Base-by-base conservation (phyloP, 2,797 vertebrate species). In the Nothura maculosa region DNA sequence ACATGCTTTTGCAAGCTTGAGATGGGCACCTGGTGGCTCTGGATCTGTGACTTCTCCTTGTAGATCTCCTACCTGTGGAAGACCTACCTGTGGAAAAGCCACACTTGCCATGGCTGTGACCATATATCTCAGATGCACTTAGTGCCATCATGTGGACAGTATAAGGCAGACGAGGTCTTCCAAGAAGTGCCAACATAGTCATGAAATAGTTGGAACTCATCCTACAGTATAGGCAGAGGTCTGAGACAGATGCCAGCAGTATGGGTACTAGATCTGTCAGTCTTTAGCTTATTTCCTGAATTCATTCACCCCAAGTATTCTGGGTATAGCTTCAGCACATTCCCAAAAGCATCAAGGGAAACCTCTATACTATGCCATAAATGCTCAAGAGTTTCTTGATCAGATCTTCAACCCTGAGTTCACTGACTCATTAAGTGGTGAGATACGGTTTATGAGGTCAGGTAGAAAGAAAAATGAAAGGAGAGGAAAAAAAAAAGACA, bases 71-170 rank as follows among this genome's bases (percentile, higher is more conserved):
- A n/a, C n/a, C n/a, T n/a, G n/a, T n/a, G n/a, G n/a, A 74, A 55
- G 50, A 38, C 19, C 19, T 43, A 36, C 0, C 1, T 4, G 6
- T 55, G 30, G 38, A 69, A 86, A 78, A 88, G 4, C 3, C 22
- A 45, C 5, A 10, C 3, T 4, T 32, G 2, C 3, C 28, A 12
- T 19, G 25, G 14, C 8, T 40, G 58, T 14, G 30, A 30, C 34
- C 20, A 34, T 0, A 0, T 34, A 38, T 5, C 3, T 60, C 47
- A 60, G 61, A 50, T 21, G 48, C 32, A 47, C 2, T 0, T 32
- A 57, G 40, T 75, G 42, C 25, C 32, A 61, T 64, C 27, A 57
- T 4, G 30, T 54, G 45, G 36, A 27, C 4, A 50, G 12, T 5
- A 55, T 0, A 3, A 70, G 30, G 13, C 24, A 80, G 27, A 4